Evolutionary conservation across 2,888 invertebrate species (phyloP).

Genomic region (Agrypnus murinus): DNA sequence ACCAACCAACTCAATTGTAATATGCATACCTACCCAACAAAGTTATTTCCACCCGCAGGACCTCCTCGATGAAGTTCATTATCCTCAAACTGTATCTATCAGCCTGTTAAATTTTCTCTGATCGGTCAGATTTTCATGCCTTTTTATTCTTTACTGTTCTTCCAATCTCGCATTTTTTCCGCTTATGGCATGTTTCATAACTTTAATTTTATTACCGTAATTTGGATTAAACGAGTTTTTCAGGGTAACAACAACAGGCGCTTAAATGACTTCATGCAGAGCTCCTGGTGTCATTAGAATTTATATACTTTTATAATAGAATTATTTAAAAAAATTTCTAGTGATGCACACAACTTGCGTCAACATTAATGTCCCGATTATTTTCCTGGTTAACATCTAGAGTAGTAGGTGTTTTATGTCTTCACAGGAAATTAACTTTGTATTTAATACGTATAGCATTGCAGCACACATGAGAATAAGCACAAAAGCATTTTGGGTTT

Average conservation of each 20-base stretch:
- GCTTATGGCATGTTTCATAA: constrained; percentile 11
- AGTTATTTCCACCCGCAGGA: constrained; percentile 17
- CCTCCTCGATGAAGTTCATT: constrained; percentile 9
- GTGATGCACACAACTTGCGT: background rate
- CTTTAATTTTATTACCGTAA: constrained; percentile 6
- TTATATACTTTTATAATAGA: background rate
- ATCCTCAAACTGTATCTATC: constrained; percentile 7
- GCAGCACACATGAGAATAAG: constrained; percentile 7
- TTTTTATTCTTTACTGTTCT: background rate
- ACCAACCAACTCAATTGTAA: background rate
- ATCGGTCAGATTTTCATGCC: constrained; percentile 6
- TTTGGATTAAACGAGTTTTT: constrained; percentile 2
- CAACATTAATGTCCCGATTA: constrained; percentile 1
- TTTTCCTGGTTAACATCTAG: background rate
- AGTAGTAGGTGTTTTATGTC: constrained; percentile 1
- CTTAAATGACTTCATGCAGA: background rate
- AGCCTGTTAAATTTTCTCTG: constrained; percentile 27
- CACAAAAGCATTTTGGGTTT: background rate
- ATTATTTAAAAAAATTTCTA: background rate
- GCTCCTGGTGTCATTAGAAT: background rate
- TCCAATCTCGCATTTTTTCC: background rate
- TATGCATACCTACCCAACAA: background rate
- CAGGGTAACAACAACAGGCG: too few species aligned
- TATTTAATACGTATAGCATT: constrained; percentile 16
- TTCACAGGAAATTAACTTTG: constrained; percentile 16